Evolutionary conservation across 2,113 vertebrate genomes (phyloP).

Genomic region (Malurus melanocephalus): DNA sequence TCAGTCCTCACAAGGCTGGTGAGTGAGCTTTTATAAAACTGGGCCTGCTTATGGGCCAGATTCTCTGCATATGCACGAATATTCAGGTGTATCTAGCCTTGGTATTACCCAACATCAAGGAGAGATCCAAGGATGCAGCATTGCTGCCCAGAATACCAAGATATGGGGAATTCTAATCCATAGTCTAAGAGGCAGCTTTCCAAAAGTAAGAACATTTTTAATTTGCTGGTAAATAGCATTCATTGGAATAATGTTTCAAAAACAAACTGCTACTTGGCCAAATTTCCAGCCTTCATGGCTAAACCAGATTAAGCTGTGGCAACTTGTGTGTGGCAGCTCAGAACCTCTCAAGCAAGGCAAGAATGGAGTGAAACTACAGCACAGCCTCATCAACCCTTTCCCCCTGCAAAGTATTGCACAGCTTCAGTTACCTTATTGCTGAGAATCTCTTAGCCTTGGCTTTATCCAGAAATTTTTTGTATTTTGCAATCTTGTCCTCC

Average conservation of each 20-base stretch:
- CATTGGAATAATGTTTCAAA: not conserved
- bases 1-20: not conserved
- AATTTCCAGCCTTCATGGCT: not conserved
- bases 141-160: not conserved
- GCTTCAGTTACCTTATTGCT: slow-evolving; percentile 83
- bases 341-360: not conserved
- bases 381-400: not conserved
- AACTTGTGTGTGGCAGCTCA: not conserved
- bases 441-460: slow-evolving; percentile 95
- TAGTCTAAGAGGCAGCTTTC: not conserved
- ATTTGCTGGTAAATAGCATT: not conserved
- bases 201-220: not conserved
- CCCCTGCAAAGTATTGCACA: not conserved
- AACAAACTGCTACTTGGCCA: not conserved
- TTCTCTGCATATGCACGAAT: accelerated
- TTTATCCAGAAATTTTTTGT: slow-evolving; percentile 90
- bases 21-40: not conserved
- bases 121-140: not conserved
- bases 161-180: not conserved
- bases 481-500: slow-evolving; percentile 92
- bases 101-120: not conserved
- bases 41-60: not conserved
- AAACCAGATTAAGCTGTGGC: not conserved
- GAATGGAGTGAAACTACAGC: not conserved
- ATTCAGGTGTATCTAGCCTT: not conserved